Evolutionary conservation across 2,113 vertebrate genomes (phyloP).

Genomic region (Acrocephalus kingi): DNA sequence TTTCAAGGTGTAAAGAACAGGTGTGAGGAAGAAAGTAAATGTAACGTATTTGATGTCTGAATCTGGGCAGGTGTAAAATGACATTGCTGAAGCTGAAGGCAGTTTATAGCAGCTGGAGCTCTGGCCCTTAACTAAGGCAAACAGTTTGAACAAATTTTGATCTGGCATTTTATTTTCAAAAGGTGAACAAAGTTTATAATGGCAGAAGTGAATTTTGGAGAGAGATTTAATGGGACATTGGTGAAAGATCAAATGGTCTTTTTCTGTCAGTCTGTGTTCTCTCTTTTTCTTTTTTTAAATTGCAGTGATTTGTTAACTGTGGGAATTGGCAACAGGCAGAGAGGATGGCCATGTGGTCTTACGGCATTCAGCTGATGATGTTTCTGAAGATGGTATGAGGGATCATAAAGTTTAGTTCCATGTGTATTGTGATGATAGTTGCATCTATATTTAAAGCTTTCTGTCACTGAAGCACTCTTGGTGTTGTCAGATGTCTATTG

Average conservation of each 20-base stretch:
- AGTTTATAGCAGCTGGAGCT: neutral
- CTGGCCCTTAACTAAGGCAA: neutral
- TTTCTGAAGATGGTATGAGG: constrained; percentile 49
- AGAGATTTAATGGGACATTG: neutral
- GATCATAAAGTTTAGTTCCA: constrained; percentile 70
- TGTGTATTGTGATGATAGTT: constrained; percentile 74
- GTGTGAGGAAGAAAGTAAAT: neutral
- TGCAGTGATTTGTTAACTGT: constrained; percentile 50
- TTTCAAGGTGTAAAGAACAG: neutral
- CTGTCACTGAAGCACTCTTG: constrained; percentile 73
- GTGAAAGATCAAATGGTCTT: constrained; percentile 10
- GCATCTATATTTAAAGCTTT: constrained; percentile 80
- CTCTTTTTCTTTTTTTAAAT: constrained; percentile 12
- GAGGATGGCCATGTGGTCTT: neutral
- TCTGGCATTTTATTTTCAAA: neutral
- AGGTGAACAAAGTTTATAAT: neutral
- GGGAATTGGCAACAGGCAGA: constrained; percentile 4
- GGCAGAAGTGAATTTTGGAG: neutral
- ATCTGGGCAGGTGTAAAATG: neutral
- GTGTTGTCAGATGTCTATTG: constrained; percentile 80
- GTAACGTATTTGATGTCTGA: neutral
- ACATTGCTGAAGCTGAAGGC: neutral
- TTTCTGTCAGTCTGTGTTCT: constrained; percentile 33
- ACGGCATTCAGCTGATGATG: constrained; percentile 34
- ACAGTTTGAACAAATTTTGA: neutral